Base-by-base conservation (phyloP, 2,888 invertebrate species). In the Cataglyphis rosenhaueri region DNA sequence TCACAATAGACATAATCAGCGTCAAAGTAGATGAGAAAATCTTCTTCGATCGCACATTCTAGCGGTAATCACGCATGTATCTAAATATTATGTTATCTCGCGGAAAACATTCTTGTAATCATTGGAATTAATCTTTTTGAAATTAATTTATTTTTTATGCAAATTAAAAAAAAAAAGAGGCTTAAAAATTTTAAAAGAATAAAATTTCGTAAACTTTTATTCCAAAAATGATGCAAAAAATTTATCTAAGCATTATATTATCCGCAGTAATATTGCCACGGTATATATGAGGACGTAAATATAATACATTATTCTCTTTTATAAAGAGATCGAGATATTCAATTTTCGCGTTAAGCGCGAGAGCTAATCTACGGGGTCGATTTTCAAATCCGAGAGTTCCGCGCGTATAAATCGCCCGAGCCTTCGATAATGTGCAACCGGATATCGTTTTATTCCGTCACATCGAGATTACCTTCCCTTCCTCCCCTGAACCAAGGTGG, bases 391-490 rank as follows among this genome's bases (percentile, higher is more conserved):
- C 44, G 35, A n/a, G 35, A 35, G 35, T 61, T 48, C 5, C 59
- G 70, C 70, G 44, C 44, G 6, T 48, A 79, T 79, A 79, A 79
- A 79, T 79, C 70, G 12, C 35, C 21, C 59, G 35, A n/a, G 59
- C 25, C 66, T 55, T 71, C 78, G 78, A 79, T 79, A 79, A 79
- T 48, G 25, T 38, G 71, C 48, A 79, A 79, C 71, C 78, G 71
- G 78, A 79, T 79, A 79, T 71, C 78, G 48, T 70, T 79, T 70
- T 61, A 79, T 79, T 71, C 44, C 25, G 70, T 59, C 44, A 44
- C 59, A 44, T 79, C 59, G 78, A 71, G 78, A 79, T 71, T 79
- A 79, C 35, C 78, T 48, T 41, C 8, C 44, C 32, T 57, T 44
- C 12, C 57, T 2, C 9, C 5, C 15, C 10, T 4, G 35, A 2